Conservation (phyloP, 2,113 vertebrate species). For the Verasper variegatus region DNA sequence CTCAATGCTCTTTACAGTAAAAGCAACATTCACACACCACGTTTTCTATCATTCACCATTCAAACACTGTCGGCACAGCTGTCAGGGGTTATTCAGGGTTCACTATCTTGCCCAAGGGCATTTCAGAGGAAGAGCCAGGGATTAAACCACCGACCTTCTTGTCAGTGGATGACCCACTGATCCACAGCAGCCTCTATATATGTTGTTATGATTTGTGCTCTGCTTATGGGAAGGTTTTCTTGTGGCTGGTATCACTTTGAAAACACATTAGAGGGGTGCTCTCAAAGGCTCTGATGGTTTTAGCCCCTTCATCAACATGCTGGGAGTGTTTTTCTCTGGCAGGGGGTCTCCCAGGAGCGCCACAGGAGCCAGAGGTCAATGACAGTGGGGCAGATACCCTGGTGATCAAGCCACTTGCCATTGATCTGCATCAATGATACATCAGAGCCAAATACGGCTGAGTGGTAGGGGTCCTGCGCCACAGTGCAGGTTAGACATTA, state of each 20-base stretch:
- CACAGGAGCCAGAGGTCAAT: conserved; percentile 65
- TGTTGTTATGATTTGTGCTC: conserved; percentile 7
- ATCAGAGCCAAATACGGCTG: conserved; percentile 43
- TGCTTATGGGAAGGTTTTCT: conserved; percentile 39
- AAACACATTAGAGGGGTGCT: conserved; percentile 5
- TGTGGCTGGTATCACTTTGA: conserved; percentile 15
- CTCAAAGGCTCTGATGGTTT: conserved; percentile 33
- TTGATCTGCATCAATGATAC: conserved; percentile 50
- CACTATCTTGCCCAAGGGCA: too few species aligned
- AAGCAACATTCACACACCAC: too few species aligned
- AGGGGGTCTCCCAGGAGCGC: conserved; percentile 39
- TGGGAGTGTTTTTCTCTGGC: conserved; percentile 36
- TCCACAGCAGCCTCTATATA: too few species aligned
- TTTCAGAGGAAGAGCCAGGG: too few species aligned
- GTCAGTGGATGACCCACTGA: too few species aligned
- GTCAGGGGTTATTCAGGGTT: too few species aligned
- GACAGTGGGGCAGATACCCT: conserved; percentile 56
- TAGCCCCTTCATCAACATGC: conserved; percentile 30
- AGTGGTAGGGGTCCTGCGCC: conserved; percentile 11
- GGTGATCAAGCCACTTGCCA: conserved; percentile 37
- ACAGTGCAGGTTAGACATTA: conserved; percentile 10
- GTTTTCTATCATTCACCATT: too few species aligned
- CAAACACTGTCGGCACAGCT: too few species aligned
- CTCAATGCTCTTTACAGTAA: too few species aligned
- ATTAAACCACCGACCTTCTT: too few species aligned